Percentiles rank a stretch among this genome's conserved stretches.
These are phyloP conservation scores for Champsocephalus esox DNA, from an alignment of 2,797 vertebrate species.

Conservation along the genomic window DNA sequence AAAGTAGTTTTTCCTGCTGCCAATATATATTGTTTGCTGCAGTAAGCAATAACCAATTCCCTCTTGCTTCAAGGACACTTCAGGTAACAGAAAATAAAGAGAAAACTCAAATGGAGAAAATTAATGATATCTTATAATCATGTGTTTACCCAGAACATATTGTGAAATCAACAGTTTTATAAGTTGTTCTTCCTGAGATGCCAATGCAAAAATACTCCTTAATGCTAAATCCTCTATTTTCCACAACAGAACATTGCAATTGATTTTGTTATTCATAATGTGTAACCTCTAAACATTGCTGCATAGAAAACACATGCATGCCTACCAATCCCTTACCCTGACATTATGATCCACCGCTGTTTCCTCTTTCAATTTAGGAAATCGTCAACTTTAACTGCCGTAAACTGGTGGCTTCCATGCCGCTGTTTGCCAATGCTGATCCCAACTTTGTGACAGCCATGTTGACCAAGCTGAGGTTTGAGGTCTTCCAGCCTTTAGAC, in stretches of 20 bases:
- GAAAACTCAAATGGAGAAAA: background rate
- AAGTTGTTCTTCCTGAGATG: background rate
- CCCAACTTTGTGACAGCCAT: slow-evolving; percentile 96
- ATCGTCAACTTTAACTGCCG: slow-evolving; percentile 96
- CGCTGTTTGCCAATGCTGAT: slow-evolving; percentile 93
- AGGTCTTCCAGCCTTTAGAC: slow-evolving; percentile 93
- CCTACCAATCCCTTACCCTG: background rate
- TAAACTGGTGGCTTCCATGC: slow-evolving; percentile 96
- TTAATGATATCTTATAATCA: background rate
- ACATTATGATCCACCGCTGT: background rate
- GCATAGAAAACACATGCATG: background rate
- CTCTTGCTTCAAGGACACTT: background rate
- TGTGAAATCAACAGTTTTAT: accelerated
- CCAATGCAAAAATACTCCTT: background rate
- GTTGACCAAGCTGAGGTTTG: slow-evolving; percentile 94
- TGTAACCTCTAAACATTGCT: background rate
- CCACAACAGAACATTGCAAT: background rate
- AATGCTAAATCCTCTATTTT: background rate
- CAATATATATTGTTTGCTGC: slow-evolving; percentile 10
- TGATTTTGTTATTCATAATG: background rate
- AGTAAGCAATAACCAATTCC: slow-evolving; percentile 9
- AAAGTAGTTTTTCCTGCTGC: slow-evolving; percentile 18
- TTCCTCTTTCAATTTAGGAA: slow-evolving; percentile 80
- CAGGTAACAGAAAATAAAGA: slow-evolving; percentile 1
- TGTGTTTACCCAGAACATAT: background rate